These are phyloP conservation scores for Tyrophagus putrescentiae DNA, from an alignment of 1,140 invertebrate species.

Conservation along the genomic window DNA sequence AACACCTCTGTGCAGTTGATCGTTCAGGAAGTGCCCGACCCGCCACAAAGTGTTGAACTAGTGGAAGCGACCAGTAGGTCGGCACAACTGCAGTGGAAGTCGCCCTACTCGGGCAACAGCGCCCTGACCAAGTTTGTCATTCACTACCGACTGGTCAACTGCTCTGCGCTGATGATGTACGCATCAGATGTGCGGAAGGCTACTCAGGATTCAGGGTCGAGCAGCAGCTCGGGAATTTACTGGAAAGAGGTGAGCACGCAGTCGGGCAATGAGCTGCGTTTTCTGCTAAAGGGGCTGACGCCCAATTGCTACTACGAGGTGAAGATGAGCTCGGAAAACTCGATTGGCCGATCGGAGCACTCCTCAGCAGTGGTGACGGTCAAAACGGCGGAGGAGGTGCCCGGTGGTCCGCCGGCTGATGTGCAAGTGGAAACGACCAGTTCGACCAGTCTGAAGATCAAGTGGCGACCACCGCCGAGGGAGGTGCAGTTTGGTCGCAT, in stretches of 20 bases:
- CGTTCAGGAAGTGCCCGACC: conserved; percentile 38
- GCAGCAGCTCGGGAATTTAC: not conserved
- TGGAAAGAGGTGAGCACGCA: conserved; percentile 7
- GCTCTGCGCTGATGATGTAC: not conserved
- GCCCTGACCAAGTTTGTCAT: conserved; percentile 37
- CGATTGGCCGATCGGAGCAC: conserved; percentile 9
- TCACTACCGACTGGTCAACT: conserved; percentile 31
- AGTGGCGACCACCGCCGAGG: conserved; percentile 30
- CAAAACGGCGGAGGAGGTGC: conserved; percentile 68
- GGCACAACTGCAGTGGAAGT: conserved; percentile 35
- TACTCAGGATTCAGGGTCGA: no score
- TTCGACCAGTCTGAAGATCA: conserved; percentile 35
- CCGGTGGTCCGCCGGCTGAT: conserved; percentile 30
- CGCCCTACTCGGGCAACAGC: conserved; percentile 38
- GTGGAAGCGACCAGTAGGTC: conserved; percentile 32
- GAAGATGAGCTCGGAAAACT: conserved; percentile 12
- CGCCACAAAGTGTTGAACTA: conserved; percentile 35
- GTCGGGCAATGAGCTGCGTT: not conserved
- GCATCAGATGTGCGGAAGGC: not conserved
- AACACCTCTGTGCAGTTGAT: conserved; percentile 35
- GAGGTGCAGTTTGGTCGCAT: conserved; percentile 21
- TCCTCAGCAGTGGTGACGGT: conserved; percentile 48
- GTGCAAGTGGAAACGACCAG: conserved; percentile 34
- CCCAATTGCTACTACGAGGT: conserved; percentile 16
- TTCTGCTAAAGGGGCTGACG: not conserved